Percentiles rank a stretch among this genome's conserved stretches.
Evolutionary conservation across 2,797 vertebrate species (phyloP).

Genomic region (Semaprochilodus insignis): DNA sequence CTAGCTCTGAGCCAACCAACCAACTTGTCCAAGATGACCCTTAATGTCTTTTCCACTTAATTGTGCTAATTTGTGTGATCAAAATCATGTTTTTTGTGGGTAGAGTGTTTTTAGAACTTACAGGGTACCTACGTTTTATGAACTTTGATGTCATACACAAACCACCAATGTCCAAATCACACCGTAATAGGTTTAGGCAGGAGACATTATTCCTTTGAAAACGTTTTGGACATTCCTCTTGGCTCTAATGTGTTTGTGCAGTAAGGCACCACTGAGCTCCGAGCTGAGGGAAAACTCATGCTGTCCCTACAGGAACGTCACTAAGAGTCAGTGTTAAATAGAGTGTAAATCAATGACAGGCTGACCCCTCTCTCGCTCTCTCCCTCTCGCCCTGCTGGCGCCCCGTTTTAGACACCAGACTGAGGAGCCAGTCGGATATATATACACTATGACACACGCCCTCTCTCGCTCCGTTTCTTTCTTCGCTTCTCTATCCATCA

Average conservation of each 20-base stretch:
- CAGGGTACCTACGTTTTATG: too few species aligned
- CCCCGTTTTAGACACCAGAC: constrained; percentile 32
- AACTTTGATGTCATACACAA: too few species aligned
- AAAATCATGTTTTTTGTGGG: too few species aligned
- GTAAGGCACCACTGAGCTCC: background rate
- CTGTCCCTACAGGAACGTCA: background rate
- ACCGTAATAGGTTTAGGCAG: too few species aligned
- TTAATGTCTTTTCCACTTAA: too few species aligned
- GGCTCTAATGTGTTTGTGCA: background rate
- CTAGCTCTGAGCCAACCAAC: too few species aligned
- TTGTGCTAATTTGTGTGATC: too few species aligned
- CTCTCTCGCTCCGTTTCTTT: background rate
- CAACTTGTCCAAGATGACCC: too few species aligned
- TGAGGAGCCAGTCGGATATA: constrained; percentile 33
- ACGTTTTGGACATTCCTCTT: too few species aligned
- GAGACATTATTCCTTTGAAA: too few species aligned
- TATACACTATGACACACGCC: constrained; percentile 22
- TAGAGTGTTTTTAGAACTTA: too few species aligned
- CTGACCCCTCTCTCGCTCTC: background rate
- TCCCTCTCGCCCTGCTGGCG: constrained; percentile 1
- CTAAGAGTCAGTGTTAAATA: constrained; percentile 19
- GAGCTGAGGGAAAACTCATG: background rate
- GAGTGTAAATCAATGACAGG: constrained; percentile 22
- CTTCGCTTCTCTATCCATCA: background rate
- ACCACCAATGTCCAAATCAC: too few species aligned